Evolutionary conservation across 2,888 invertebrate genomes (phyloP).

Genomic region (Meghimatium bilineatum): DNA sequence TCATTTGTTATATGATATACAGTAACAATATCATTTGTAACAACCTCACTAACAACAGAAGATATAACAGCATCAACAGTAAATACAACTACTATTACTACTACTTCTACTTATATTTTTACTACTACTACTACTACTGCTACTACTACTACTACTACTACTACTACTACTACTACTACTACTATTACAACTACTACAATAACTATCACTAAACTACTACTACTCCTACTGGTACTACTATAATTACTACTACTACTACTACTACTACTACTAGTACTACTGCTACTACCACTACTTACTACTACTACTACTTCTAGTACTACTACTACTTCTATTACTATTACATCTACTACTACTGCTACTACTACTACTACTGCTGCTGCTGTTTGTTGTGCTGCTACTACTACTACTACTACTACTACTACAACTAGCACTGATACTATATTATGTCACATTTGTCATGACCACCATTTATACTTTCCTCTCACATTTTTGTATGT

Average conservation of each 20-base stretch:
- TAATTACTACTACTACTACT: background rate
- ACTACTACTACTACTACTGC: background rate
- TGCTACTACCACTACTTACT: too few relatives aligned
- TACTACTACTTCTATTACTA: too few relatives aligned
- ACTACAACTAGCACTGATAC: background rate
- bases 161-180: background rate
- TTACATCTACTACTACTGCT: too few relatives aligned
- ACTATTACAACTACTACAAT: background rate
- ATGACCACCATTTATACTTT: background rate
- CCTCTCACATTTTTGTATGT: background rate
- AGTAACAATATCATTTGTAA: background rate
- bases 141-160: slow-evolving; percentile 6
- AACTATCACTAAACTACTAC: background rate
- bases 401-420: background rate
- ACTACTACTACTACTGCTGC: too few relatives aligned
- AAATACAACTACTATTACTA: background rate
- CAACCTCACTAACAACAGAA: background rate
- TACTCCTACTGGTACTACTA: background rate
- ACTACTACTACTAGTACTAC: background rate
- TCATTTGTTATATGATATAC: too few relatives aligned
- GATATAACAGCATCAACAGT: background rate
- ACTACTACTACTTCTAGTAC: background rate
- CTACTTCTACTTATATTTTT: background rate
- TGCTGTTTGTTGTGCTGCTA: too few relatives aligned
- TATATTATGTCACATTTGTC: background rate